Evolutionary conservation across 2,888 invertebrate species (phyloP).

Genomic region (Pachymerium ferrugineum): DNA sequence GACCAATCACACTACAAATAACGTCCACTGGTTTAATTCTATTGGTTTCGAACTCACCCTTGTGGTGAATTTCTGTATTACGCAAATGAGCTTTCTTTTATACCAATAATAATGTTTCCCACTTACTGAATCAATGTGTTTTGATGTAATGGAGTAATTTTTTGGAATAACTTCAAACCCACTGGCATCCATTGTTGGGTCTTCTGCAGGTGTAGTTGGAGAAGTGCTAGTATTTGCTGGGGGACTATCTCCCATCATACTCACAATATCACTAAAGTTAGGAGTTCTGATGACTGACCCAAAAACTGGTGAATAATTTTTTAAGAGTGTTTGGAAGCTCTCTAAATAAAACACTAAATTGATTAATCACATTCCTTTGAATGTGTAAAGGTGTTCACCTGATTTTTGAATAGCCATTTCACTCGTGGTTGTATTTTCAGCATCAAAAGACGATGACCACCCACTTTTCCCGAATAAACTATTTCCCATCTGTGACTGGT

Average conservation of each 20-base stretch:
- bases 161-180: slow-evolving; percentile 42
- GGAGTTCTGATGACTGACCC: slow-evolving; percentile 34
- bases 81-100: too few species aligned
- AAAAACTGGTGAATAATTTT: slow-evolving; percentile 34
- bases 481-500: slow-evolving; percentile 37
- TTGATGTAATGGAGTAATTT: slow-evolving; percentile 36
- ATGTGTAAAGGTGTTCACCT: background rate
- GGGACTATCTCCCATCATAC: background rate
- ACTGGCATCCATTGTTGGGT: slow-evolving; percentile 34
- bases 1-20: too few species aligned
- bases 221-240: background rate
- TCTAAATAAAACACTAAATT: slow-evolving; percentile 27
- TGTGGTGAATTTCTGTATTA: too few species aligned
- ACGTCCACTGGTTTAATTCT: too few species aligned
- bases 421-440: background rate
- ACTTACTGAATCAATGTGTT: slow-evolving; percentile 38
- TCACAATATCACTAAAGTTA: slow-evolving; percentile 34
- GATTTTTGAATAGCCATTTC: background rate
- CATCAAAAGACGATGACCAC: slow-evolving; percentile 41
- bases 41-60: too few species aligned
- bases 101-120: background rate
- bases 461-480: slow-evolving; percentile 38
- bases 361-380: background rate
- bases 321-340: slow-evolving; percentile 34
- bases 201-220: slow-evolving; percentile 9